Base-by-base conservation (phyloP, 1,140 invertebrate genomes). In the Macrobrachium rosenbergii region DNA sequence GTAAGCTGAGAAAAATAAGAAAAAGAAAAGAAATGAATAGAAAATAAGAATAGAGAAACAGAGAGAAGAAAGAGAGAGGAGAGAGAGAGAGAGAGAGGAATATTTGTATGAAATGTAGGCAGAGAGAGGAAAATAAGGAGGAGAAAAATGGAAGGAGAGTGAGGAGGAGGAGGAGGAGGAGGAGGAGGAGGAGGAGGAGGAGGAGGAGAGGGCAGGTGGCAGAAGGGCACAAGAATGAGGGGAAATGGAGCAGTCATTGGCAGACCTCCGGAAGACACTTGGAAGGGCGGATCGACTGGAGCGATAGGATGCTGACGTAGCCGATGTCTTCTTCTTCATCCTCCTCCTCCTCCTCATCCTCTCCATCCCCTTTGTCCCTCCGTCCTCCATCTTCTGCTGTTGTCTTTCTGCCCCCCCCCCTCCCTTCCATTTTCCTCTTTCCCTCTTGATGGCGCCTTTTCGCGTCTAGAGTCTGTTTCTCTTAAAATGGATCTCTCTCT, bases 271-370 rank as follows among this genome's bases (percentile, higher is more conserved):
- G 63, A 77, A 78, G 83, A 63, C 59, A 84, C 60, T n/a, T 43
- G 16, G 59, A 69, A 45, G 75, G 76, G 83, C 11, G 73, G 73
- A 52, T 37, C 63, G 43, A 60, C 43, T 60, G 63, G 75, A 62
- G 73, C n/a, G 59, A 45, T 28, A 43, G 23, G 45, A 59, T 64
- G 62, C 62, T 67, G 79, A 81, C 62, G 83, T 43, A 64, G 83
- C 75, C 77, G 75, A 84, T 60, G 62, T 84, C 83, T 84, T 77
- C 83, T 77, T 77, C 82, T 59, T 75, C n/a, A n/a, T 23, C 23
- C 52, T 17, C 52, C 23, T 28, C 43, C 60, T 19, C 21, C 23
- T 45, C 45, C 59, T 63, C 58, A 8, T 60, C 21, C 73, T 69
- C 62, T 17, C n/a, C 19, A 0, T n/a, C 28, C 1, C 12, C 21